A percentile compares a stretch with the other conserved stretches of the same genome.
Evolutionary conservation across 2,113 vertebrate genomes (phyloP).

Genomic region (pig (Sus scrofa)): DNA sequence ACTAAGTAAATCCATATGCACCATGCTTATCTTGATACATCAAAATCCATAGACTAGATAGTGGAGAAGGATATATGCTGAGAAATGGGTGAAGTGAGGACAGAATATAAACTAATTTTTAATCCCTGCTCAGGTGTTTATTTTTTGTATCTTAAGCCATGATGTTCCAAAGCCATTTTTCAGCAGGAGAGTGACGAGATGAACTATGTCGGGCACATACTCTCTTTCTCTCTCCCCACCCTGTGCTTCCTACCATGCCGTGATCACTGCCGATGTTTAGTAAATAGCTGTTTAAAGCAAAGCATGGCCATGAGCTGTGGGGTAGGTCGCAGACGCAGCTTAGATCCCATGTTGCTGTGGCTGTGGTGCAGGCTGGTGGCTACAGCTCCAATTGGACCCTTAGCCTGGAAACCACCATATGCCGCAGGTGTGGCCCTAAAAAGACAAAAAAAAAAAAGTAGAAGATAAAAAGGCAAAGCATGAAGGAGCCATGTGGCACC

Average conservation of each 20-base stretch:
- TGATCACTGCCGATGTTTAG: not conserved
- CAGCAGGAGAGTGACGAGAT: not conserved
- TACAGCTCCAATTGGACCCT: too few species aligned
- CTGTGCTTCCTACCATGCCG: not conserved
- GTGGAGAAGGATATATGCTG: not conserved
- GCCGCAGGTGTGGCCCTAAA: too few species aligned
- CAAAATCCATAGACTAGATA: not conserved
- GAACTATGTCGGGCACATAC: not conserved
- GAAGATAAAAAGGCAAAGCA: not conserved
- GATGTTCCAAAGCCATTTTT: not conserved
- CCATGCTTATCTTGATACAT: not conserved
- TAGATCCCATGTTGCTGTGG: too few species aligned
- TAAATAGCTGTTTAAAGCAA: not conserved
- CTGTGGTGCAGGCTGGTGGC: too few species aligned
- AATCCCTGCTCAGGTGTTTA: not conserved
- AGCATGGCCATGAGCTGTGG: too few species aligned
- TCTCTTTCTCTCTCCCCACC: not conserved
- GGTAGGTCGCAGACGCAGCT: too few species aligned
- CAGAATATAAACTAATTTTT: not conserved
- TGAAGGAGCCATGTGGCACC: not conserved
- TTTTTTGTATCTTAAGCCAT: not conserved
- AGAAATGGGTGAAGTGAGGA: not conserved
- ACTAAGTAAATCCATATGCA: not conserved
- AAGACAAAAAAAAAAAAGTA: too few species aligned
- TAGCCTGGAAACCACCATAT: too few species aligned